Conservation (phyloP, 2,888 invertebrate genomes). For the Ophioninae sp. region DNA sequence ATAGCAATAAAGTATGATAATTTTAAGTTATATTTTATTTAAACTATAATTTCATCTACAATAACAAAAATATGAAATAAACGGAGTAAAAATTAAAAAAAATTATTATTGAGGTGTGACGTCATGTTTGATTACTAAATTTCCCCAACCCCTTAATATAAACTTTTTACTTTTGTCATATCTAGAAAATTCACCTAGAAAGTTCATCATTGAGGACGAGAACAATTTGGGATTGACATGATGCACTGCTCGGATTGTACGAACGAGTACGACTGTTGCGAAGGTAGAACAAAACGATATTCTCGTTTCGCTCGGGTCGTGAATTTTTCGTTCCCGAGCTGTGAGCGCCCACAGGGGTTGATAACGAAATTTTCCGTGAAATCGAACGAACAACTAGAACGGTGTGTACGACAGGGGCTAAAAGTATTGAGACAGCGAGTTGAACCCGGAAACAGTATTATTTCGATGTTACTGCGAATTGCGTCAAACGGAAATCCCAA, state of each 20-base stretch:
- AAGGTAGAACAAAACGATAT: slow-evolving; percentile 42
- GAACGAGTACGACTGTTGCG: background rate
- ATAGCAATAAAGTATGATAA: too few species aligned
- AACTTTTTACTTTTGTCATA: background rate
- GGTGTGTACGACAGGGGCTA: slow-evolving; percentile 1
- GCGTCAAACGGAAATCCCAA: slow-evolving; percentile 47
- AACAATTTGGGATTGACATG: background rate
- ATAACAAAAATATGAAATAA: too few species aligned
- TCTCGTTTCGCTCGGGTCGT: slow-evolving; percentile 37
- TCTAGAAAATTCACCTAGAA: background rate
- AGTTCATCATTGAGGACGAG: background rate
- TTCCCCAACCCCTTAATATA: background rate
- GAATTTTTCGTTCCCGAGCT: slow-evolving; percentile 28
- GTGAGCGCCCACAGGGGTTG: slow-evolving; percentile 9
- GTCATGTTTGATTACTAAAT: too few species aligned
- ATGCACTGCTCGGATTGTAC: background rate
- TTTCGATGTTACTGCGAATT: slow-evolving; percentile 11
- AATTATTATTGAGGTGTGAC: too few species aligned
- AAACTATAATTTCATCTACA: too few species aligned
- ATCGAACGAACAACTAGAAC: slow-evolving; percentile 42
- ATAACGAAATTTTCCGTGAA: slow-evolving; percentile 53
- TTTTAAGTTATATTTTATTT: too few species aligned
- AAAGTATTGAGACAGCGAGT: slow-evolving; percentile 4
- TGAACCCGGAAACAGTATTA: slow-evolving; percentile 37
- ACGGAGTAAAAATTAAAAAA: too few species aligned